Evolutionary conservation across 1,140 invertebrate species (phyloP), one percentile per base, ranked within the genome.

Genomic region (Neodiprion virginianus): DNA sequence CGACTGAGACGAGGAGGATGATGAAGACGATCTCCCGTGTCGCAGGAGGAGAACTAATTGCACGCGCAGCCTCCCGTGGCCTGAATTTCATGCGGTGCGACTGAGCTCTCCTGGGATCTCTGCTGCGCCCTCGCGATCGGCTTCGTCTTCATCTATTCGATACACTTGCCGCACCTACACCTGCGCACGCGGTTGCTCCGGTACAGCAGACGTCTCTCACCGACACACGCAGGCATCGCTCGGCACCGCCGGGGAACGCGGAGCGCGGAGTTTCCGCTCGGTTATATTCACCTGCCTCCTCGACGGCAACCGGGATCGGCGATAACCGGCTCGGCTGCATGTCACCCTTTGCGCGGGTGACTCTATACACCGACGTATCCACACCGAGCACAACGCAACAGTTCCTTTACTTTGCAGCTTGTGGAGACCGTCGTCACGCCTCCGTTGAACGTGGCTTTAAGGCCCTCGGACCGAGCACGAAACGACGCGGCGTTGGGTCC

Each of bases 311-410:
- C 72, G 72, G 71, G 70, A 40, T 40, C 73, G 75, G 74, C 79
- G 78, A 83, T 82, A 86, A 88, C 86, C 84, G 86, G 86, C 86
- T 87, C 79, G 86, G 83, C 84, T 85, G 85, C 85, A 86, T 88
- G 85, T 88, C 84, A 86, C 85, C 84, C 85, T 87, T 79, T 84
- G 83, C 82, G 85, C 86, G 86, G 86, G 86, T 86, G 85, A 87
- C 80, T 86, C 82, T 82, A 82, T 82, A 80, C 78, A 81, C 83
- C 83, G 79, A 40, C 28, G 5, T 40, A 40, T 40, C 28, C 5
- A 40, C 28, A 61, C 53, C 53, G 53, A 14, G 53, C 11, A 61
- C n/a, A 61, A 61, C 11, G n/a, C 53, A 12, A 8, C 53, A 61
- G 11, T 86, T 81, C 84, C 82, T 85, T 85, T 83, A 82, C 85